Evolutionary conservation across 2,888 invertebrate species (phyloP).

Genomic region (Epistrophe grossulariae): DNA sequence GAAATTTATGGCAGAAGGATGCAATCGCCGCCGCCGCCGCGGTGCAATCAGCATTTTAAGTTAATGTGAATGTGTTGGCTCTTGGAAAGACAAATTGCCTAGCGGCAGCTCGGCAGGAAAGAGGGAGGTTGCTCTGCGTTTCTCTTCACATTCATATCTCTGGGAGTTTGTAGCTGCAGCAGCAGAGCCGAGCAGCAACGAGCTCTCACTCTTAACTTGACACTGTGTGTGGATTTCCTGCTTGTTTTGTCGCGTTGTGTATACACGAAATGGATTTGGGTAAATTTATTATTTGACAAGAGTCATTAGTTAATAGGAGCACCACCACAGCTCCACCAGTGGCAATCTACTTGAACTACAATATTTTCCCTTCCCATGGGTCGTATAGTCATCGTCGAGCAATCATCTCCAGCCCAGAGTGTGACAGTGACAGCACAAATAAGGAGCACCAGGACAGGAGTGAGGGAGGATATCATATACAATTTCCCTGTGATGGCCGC

Average conservation of each 20-base stretch:
- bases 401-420: conserved; percentile 50
- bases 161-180: conserved; percentile 44
- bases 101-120: conserved; percentile 51
- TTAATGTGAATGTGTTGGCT: conserved; percentile 75
- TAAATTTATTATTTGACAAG: conserved; percentile 76
- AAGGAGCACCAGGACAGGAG: conserved; percentile 3
- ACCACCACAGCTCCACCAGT: conserved; percentile 62
- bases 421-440: conserved; percentile 36
- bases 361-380: conserved; percentile 58
- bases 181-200: conserved; percentile 44
- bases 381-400: conserved; percentile 24
- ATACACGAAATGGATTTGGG: conserved; percentile 71
- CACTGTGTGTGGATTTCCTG: conserved; percentile 73
- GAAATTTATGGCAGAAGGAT: conserved; percentile 75
- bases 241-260: conserved; percentile 66
- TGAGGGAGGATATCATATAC: conserved; percentile 23
- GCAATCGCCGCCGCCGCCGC: conserved; percentile 62
- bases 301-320: conserved; percentile 76
- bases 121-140: conserved; percentile 35
- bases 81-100: conserved; percentile 73
- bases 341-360: conserved; percentile 62
- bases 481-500: conserved; percentile 18
- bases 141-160: conserved; percentile 39
- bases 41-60: conserved; percentile 74
- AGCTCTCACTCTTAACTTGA: conserved; percentile 61